phyloP scores from a whole-genome alignment of 2,797 vertebrate species.

The Syncerus caffer region DNA sequence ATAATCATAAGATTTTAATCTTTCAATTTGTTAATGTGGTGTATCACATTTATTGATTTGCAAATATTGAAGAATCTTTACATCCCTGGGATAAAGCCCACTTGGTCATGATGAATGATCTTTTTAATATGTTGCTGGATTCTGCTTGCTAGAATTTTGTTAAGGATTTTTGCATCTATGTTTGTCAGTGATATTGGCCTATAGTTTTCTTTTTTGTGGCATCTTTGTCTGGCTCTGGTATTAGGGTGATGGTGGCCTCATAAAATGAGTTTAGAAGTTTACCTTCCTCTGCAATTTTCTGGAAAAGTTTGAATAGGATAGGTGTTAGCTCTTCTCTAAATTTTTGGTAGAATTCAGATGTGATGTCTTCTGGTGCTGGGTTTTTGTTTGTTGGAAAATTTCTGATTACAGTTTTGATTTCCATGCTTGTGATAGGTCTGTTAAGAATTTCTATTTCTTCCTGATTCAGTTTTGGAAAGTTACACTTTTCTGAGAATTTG shows the following conservation, averaged over 20 bases:
- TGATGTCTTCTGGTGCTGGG: neutral
- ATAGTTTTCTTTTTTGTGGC: neutral
- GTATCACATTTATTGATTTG: neutral
- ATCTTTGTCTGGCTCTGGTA: neutral
- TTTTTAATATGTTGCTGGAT: neutral
- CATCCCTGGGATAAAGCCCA: neutral
- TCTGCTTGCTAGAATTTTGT: neutral
- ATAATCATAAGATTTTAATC: neutral
- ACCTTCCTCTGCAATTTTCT: neutral
- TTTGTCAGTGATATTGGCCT: neutral
- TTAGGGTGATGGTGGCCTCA: neutral
- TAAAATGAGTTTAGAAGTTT: neutral
- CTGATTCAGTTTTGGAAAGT: neutral
- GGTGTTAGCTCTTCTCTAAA: neutral
- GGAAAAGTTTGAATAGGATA: neutral
- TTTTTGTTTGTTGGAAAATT: neutral
- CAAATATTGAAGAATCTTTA: neutral
- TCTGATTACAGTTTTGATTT: neutral
- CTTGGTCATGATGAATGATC: neutral
- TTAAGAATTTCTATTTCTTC: neutral
- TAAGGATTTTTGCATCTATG: neutral
- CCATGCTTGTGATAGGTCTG: neutral
- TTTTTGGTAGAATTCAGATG: neutral
- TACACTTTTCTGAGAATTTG: neutral
- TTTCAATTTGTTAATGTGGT: neutral